These are phyloP conservation scores for Delphinus delphis DNA, from an alignment of 2,113 vertebrate genomes.

Conservation along the genomic window DNA sequence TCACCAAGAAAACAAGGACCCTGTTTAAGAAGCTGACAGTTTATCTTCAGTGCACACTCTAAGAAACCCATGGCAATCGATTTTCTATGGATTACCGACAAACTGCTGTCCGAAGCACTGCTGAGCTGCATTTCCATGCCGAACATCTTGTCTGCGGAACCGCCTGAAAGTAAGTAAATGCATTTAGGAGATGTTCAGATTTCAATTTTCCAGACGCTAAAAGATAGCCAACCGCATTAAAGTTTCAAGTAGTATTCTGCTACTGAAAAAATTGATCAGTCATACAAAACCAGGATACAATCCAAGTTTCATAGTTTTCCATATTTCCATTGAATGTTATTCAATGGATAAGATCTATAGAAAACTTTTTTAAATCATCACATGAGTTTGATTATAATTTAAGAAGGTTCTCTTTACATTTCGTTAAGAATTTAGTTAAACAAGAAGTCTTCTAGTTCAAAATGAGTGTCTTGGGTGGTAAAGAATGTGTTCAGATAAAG, in stretches of 20 bases:
- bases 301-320: slow-evolving; percentile 13
- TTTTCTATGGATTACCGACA: slow-evolving; percentile 85
- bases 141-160: slow-evolving; percentile 96
- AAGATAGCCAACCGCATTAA: not conserved
- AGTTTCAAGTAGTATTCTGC: not conserved
- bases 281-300: not conserved
- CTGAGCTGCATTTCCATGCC: slow-evolving; percentile 96
- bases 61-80: not conserved
- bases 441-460: not conserved
- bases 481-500: not conserved
- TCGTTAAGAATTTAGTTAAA: not conserved
- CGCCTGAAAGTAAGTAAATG: slow-evolving; percentile 83
- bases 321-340: not conserved
- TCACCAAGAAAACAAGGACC: not conserved
- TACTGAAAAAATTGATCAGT: not conserved
- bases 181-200: not conserved
- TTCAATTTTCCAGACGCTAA: slow-evolving; percentile 20
- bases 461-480: not conserved
- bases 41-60: not conserved
- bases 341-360: not conserved
- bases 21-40: not conserved
- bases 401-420: not conserved
- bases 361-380: not conserved
- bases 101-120: slow-evolving; percentile 96
- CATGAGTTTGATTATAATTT: not conserved